Conservation (phyloP, 1,140 invertebrate genomes). For the Dufourea novaeangliae region DNA sequence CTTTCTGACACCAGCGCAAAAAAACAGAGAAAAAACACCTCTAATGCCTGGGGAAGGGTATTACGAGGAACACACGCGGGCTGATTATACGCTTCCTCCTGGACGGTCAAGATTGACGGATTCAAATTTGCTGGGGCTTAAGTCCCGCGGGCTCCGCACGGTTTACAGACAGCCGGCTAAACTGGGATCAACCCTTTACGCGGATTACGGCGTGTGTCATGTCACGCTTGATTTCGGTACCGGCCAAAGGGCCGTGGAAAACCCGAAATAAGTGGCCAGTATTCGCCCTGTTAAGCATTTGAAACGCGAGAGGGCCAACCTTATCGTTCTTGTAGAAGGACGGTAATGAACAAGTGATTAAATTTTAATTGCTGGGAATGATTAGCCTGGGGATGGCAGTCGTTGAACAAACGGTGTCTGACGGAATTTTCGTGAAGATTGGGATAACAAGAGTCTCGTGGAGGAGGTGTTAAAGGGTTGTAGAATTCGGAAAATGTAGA, state of each 20-base stretch:
- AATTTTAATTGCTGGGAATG: background rate
- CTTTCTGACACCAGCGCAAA: slow-evolving; percentile 41
- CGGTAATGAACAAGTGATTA: background rate
- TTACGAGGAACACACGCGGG: slow-evolving; percentile 31
- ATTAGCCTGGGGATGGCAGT: no score
- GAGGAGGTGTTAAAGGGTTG: no score
- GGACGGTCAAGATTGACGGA: slow-evolving; percentile 65
- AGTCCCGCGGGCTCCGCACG: slow-evolving; percentile 56
- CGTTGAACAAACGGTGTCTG: no score
- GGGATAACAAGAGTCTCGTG: background rate
- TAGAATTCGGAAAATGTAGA: no score
- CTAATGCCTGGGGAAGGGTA: slow-evolving; percentile 49
- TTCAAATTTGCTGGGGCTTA: slow-evolving; percentile 67
- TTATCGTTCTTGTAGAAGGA: background rate
- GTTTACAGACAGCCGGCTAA: slow-evolving; percentile 73
- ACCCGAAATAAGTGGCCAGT: slow-evolving; percentile 56
- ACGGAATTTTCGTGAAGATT: background rate
- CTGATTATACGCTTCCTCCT: slow-evolving; percentile 61
- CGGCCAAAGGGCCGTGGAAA: slow-evolving; percentile 50
- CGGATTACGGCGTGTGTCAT: slow-evolving; percentile 76
- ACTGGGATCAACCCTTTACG: slow-evolving; percentile 79
- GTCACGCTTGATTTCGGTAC: slow-evolving; percentile 74
- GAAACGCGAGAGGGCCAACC: background rate
- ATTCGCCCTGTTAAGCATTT: background rate
- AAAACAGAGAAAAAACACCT: no score